These are phyloP conservation scores for Xiphorhynchus elegans DNA, from an alignment of 2,113 vertebrate genomes.

Conservation along the genomic window DNA sequence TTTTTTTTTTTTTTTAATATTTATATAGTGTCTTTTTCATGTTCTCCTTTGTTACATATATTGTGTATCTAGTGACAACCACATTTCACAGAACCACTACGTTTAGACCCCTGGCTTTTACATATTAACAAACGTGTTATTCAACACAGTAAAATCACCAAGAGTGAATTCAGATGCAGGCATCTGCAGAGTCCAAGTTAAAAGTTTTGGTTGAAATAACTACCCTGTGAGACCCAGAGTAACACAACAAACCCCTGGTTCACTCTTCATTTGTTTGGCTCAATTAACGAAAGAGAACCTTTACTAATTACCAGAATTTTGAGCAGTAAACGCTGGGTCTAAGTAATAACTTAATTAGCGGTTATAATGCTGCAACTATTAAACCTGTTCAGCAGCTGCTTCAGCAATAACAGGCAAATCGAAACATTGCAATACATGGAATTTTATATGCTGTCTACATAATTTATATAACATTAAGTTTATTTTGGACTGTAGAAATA, in stretches of 20 bases:
- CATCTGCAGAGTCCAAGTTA: not conserved
- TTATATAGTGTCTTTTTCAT: not conserved
- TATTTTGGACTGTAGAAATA: not conserved
- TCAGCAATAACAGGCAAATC: not conserved
- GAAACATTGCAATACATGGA: not conserved
- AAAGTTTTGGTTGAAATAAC: not conserved
- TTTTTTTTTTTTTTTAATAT: not conserved
- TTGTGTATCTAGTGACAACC: not conserved
- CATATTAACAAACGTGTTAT: not conserved
- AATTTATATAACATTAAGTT: not conserved
- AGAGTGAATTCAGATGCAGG: not conserved
- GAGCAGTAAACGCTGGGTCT: not conserved
- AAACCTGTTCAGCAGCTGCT: not conserved
- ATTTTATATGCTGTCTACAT: not conserved
- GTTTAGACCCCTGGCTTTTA: not conserved
- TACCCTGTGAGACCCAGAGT: not conserved
- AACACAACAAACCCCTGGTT: not conserved
- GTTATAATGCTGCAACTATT: not conserved
- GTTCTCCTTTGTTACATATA: not conserved
- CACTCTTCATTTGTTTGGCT: not conserved
- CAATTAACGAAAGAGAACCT: not conserved
- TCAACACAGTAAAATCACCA: not conserved
- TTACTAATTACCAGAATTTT: not conserved
- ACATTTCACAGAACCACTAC: not conserved
- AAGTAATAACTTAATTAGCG: not conserved